Conservation (phyloP, 2,113 vertebrate species). For the Perognathus longimembris region DNA sequence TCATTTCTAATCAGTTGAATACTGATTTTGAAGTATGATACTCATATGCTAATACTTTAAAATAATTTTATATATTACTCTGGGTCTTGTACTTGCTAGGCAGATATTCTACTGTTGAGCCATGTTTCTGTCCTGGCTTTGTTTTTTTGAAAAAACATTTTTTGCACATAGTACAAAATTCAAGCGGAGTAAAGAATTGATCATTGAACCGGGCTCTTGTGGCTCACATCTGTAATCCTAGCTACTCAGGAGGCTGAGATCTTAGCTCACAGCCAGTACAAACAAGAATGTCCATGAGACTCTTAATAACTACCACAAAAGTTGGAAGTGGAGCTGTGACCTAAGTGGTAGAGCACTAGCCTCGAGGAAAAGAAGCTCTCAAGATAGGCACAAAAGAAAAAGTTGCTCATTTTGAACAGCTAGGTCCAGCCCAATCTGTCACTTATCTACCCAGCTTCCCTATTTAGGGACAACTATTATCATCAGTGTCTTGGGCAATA, state of each 20-base stretch:
- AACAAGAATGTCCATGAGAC: no score
- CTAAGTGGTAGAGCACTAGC: no score
- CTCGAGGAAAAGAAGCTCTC: no score
- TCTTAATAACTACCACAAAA: no score
- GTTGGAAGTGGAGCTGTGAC: no score
- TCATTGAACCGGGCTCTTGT: not conserved
- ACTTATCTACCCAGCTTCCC: not conserved
- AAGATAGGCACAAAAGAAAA: not conserved
- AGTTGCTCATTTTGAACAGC: not conserved
- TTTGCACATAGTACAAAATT: not conserved
- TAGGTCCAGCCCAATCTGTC: not conserved
- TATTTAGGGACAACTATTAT: not conserved
- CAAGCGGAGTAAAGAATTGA: not conserved
- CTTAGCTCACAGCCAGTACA: no score
- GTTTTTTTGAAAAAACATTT: not conserved
- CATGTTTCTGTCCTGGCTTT: no score
- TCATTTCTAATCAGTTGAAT: not conserved
- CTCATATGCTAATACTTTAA: not conserved
- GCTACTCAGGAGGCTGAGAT: no score
- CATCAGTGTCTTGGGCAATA: not conserved
- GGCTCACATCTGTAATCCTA: no score
- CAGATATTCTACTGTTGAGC: no score
- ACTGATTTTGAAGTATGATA: not conserved
- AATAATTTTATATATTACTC: not conserved
- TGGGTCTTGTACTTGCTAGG: no score